These are phyloP conservation scores for Mareca penelope DNA, from an alignment of 2,797 vertebrate genomes.

Conservation along the genomic window DNA sequence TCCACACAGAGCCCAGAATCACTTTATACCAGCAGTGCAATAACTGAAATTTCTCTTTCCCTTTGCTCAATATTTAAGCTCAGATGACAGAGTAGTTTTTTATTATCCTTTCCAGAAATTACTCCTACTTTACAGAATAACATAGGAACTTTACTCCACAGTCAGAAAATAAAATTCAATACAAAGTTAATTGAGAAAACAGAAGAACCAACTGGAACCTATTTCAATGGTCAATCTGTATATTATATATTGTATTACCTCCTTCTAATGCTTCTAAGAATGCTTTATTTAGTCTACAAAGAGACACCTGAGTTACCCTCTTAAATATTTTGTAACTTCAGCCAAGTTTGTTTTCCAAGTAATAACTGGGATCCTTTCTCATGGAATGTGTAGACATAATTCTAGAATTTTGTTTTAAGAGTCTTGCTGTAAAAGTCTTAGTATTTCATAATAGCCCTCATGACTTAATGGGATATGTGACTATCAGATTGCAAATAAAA, in stretches of 20 bases:
- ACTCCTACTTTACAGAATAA: neutral
- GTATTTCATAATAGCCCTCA: neutral
- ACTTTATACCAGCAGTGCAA: neutral
- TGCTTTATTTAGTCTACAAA: neutral
- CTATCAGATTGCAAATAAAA: neutral
- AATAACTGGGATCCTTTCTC: neutral
- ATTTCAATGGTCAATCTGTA: neutral
- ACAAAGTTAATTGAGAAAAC: neutral
- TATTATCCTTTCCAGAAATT: neutral
- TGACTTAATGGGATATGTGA: neutral
- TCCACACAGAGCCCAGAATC: neutral
- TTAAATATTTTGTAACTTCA: neutral
- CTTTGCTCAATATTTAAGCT: neutral
- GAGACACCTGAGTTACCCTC: neutral
- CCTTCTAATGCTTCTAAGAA: neutral
- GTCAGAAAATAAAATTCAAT: neutral
- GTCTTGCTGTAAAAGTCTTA: neutral
- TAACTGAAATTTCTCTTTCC: neutral
- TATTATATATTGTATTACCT: neutral
- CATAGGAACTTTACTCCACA: rapidly evolving
- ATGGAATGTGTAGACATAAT: neutral
- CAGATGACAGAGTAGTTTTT: neutral
- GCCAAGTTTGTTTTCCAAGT: neutral
- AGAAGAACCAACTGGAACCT: neutral
- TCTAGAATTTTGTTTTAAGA: neutral